Conservation (phyloP, 2,113 vertebrate species). For the Neodontobutis hainanensis region DNA sequence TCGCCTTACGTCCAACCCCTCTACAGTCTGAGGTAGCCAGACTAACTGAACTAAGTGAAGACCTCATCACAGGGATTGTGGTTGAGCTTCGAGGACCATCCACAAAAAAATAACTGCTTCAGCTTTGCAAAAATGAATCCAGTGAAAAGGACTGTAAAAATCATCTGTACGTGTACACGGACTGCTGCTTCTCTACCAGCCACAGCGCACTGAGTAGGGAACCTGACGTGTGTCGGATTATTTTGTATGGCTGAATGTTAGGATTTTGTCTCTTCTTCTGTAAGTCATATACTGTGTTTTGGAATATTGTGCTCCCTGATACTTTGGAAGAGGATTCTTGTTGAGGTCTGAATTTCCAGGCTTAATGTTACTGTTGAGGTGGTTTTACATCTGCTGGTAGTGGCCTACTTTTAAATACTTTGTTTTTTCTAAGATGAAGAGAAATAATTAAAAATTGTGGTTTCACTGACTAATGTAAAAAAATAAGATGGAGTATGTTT, state of each 20-base stretch:
- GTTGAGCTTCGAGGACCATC: constrained; percentile 64
- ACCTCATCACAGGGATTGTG: constrained; percentile 57
- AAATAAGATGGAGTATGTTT: constrained; percentile 46
- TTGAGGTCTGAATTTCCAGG: constrained; percentile 69
- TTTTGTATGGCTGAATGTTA: constrained; percentile 78
- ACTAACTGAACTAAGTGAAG: constrained; percentile 49
- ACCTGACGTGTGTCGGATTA: constrained; percentile 55
- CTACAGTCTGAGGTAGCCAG: constrained; percentile 46
- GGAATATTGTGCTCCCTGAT: constrained; percentile 74
- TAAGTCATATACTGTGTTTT: constrained; percentile 75
- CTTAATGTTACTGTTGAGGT: constrained; percentile 80
- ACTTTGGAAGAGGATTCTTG: constrained; percentile 76
- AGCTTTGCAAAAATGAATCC: constrained; percentile 75
- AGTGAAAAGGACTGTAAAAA: constrained; percentile 36
- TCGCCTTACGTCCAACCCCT: constrained; percentile 56
- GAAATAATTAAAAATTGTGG: constrained; percentile 55
- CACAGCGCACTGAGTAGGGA: constrained; percentile 54
- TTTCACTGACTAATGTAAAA: constrained; percentile 61
- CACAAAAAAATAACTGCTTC: constrained; percentile 67
- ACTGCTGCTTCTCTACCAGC: constrained; percentile 69
- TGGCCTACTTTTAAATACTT: constrained; percentile 76
- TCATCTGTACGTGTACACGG: constrained; percentile 60
- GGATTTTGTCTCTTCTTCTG: constrained; percentile 71
- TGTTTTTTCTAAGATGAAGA: constrained; percentile 68
- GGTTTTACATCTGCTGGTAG: constrained; percentile 84